A percentile compares a stretch with the other conserved stretches of the same genome.
These are phyloP conservation scores for Balanococcus diminutus DNA, from an alignment of 2,888 invertebrate species.

Conservation along the genomic window DNA sequence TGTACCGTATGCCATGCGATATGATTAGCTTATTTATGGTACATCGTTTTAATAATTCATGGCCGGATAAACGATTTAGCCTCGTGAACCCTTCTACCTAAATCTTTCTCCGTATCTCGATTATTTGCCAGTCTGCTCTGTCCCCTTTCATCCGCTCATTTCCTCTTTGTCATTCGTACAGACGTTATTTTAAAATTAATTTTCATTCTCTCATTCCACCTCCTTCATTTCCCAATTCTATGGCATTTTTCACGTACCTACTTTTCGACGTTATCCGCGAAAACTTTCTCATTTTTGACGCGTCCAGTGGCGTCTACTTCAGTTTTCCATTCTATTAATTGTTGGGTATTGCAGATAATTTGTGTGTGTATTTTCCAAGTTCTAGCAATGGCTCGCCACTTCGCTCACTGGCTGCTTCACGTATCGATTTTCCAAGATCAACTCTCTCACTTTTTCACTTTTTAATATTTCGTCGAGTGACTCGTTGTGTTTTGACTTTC, in stretches of 20 bases:
- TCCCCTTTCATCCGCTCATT: neutral
- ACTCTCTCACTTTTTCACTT: too few relatives aligned
- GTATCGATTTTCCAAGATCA: too few relatives aligned
- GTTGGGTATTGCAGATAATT: too few relatives aligned
- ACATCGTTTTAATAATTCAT: neutral
- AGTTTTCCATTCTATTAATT: neutral
- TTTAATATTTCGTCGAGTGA: too few relatives aligned
- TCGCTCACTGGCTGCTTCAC: too few relatives aligned
- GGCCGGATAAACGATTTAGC: neutral
- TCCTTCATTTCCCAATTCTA: neutral
- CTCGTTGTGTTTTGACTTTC: too few relatives aligned
- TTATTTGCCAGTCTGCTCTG: neutral
- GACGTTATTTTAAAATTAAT: neutral
- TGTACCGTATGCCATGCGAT: neutral
- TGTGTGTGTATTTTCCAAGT: too few relatives aligned
- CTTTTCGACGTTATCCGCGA: neutral
- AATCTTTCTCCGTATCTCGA: neutral
- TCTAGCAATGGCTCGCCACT: too few relatives aligned
- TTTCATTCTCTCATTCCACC: neutral
- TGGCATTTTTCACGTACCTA: neutral
- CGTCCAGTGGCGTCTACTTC: neutral
- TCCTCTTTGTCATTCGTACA: neutral
- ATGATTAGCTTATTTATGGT: too few relatives aligned
- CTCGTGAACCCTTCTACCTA: neutral
- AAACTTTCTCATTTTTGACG: conserved; percentile 1